Evolutionary conservation across 2,113 vertebrate genomes (phyloP), one percentile per base, ranked within the genome.

Genomic region (Sorex fumeus): DNA sequence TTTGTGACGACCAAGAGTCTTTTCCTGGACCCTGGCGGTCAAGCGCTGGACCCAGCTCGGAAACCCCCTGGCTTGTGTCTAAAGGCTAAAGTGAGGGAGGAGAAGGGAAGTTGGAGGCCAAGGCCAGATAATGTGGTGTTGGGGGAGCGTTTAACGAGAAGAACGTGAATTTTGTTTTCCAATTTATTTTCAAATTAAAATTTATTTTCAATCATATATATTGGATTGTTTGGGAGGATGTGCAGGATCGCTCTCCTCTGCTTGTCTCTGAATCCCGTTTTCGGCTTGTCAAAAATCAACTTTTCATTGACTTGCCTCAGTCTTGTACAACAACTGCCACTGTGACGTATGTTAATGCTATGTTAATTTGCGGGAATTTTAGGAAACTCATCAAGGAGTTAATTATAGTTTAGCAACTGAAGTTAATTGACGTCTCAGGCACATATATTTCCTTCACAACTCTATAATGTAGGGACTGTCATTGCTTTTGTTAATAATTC

Each of bases 351-450:
- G 40, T 84, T 84, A 81, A 81, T 72, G 84, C 62, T 67, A 15
- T 80, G 57, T 60, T 60, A 19, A 60, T 60, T 60, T 66, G 25
- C 28, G 25, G 90, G 64, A 82, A 70, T 16, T 67, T 62, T 70
- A 45, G 40, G 53, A 88, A 74, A 64, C 15, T 32, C 43, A 30
- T 66, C 13, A 62, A 88, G 43, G 23, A 71, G 45, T 50, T 64
- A 69, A 71, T 75, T 64, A 18, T 57, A 53, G 50, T 84, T 91
- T 83, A 91, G n/a, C 66, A 80, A 77, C 67, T 15, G 47, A 87
- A 67, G 30, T 19, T 87, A 76, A 40, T 30, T 66, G 43, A 62
- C 74, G 32, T 57, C 21, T 27, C 27, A 88, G 57, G 53, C 50
- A 85, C 43, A 90, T 4, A 1, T 79, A 71, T 79, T 84, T 91